A percentile compares a stretch with the other conserved stretches of the same genome.
These are phyloP conservation scores for Drosophila basisetae DNA, from an alignment of 2,888 invertebrate species.

Conservation along the genomic window DNA sequence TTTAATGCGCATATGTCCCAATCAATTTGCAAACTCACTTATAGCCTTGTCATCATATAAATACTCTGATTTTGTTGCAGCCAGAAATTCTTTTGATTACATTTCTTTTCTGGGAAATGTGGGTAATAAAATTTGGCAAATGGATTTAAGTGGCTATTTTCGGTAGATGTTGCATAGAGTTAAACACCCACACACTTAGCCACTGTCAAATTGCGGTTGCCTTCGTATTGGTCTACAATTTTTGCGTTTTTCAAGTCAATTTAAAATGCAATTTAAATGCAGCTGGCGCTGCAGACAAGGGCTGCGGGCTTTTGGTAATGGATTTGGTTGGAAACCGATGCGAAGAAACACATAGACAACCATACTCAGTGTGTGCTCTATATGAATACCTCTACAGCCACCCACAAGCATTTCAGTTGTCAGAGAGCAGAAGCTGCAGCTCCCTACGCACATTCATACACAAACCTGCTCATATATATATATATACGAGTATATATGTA, in stretches of 20 bases:
- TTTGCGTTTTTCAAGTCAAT: constrained; percentile 58
- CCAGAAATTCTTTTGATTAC: neutral
- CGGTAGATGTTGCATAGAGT: constrained; percentile 43
- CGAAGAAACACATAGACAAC: constrained; percentile 1
- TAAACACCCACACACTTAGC: constrained; percentile 6
- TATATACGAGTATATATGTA: neutral
- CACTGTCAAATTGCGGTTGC: constrained; percentile 6
- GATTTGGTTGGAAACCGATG: constrained; percentile 12
- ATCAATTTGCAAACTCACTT: neutral
- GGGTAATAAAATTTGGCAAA: constrained; percentile 68
- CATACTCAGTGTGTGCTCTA: neutral
- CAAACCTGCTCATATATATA: neutral
- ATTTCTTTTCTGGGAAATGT: constrained; percentile 29
- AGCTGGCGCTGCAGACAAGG: constrained; percentile 31
- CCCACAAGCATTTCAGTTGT: constrained; percentile 5
- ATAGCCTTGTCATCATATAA: constrained; percentile 23
- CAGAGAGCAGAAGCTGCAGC: constrained; percentile 11
- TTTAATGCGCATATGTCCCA: neutral
- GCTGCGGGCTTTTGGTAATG: constrained; percentile 4
- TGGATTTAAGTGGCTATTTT: constrained; percentile 63
- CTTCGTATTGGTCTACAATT: constrained; percentile 8
- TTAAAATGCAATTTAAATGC: constrained; percentile 71
- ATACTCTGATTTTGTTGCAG: neutral
- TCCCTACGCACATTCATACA: constrained; percentile 23
- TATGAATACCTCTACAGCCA: neutral